Conservation (phyloP, 2,888 invertebrate species). For the Incurvaria masculella region DNA sequence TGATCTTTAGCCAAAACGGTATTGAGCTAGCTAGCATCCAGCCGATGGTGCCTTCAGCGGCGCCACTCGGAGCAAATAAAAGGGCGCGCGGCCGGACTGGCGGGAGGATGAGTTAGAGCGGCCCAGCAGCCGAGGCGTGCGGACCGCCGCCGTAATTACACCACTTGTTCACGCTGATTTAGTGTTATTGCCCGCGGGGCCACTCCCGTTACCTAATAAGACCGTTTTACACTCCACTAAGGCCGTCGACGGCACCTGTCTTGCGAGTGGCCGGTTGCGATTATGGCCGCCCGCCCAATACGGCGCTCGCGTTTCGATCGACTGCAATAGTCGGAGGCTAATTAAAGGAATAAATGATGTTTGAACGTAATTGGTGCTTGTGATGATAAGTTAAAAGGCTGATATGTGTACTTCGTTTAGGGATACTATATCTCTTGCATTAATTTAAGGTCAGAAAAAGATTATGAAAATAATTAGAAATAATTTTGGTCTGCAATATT, state of each 20-base stretch:
- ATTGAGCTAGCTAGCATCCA: too few species aligned
- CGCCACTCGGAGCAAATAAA: neutral
- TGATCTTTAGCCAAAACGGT: too few species aligned
- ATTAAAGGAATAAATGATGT: too few species aligned
- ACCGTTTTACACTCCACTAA: conserved; percentile 45
- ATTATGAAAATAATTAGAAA: too few species aligned
- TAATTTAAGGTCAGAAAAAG: too few species aligned
- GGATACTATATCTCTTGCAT: too few species aligned
- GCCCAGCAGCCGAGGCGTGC: neutral
- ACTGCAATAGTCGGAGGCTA: neutral
- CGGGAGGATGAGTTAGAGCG: conserved; percentile 50
- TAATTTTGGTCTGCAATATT: too few species aligned
- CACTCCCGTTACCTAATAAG: conserved; percentile 56
- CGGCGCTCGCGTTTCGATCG: neutral
- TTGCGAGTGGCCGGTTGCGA: neutral
- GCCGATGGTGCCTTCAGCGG: too few species aligned
- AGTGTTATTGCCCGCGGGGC: conserved; percentile 58
- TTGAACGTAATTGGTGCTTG: too few species aligned
- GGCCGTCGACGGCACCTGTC: neutral
- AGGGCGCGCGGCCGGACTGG: conserved; percentile 10
- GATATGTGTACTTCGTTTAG: too few species aligned
- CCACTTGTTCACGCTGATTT: conserved; percentile 59
- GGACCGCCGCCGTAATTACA: conserved; percentile 52
- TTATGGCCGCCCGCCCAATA: neutral
- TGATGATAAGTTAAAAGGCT: too few species aligned